phyloP scores from a whole-genome alignment of 2,113 vertebrate genomes.

The Ophthalmolycus amberensis region DNA sequence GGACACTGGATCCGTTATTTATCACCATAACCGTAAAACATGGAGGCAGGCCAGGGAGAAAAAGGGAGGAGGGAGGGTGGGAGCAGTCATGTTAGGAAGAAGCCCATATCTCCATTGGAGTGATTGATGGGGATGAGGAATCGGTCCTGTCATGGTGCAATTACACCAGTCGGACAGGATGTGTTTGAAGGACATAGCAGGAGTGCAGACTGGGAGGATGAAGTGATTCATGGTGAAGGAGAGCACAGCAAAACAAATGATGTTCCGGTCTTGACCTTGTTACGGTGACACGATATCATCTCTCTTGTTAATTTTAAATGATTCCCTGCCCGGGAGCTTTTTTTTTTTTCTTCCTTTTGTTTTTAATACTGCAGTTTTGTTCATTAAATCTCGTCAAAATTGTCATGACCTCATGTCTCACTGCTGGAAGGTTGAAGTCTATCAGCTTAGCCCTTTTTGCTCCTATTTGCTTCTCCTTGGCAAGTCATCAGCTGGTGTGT shows the following conservation, averaged over 20 bases:
- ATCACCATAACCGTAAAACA: conserved; percentile 67
- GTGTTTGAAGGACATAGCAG: conserved; percentile 75
- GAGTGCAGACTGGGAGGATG: conserved; percentile 41
- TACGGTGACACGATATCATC: conserved; percentile 51
- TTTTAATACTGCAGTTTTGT: conserved; percentile 36
- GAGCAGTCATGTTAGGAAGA: conserved; percentile 61
- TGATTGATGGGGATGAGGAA: conserved; percentile 74
- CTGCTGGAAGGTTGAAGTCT: conserved; percentile 23
- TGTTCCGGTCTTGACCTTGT: conserved; percentile 72
- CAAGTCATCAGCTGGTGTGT: conserved; percentile 21
- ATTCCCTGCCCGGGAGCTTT: conserved; percentile 44
- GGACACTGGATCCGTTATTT: conserved; percentile 68
- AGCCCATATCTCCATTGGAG: conserved; percentile 59
- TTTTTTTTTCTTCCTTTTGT: background rate
- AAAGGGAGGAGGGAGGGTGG: conserved; percentile 21
- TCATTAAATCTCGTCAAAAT: conserved; percentile 39
- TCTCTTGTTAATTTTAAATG: conserved; percentile 62
- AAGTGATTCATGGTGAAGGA: conserved; percentile 58
- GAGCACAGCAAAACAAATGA: conserved; percentile 61
- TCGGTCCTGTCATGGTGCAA: conserved; percentile 72
- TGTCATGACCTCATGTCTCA: conserved; percentile 19
- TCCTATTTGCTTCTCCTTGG: background rate
- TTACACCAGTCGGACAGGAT: conserved; percentile 72
- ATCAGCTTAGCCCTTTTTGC: conserved; percentile 11
- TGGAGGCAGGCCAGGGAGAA: conserved; percentile 51